A percentile compares a stretch with the other conserved stretches of the same genome.
These are phyloP conservation scores for Callospermophilus lateralis DNA, from an alignment of 2,113 vertebrate species.

Conservation along the genomic window DNA sequence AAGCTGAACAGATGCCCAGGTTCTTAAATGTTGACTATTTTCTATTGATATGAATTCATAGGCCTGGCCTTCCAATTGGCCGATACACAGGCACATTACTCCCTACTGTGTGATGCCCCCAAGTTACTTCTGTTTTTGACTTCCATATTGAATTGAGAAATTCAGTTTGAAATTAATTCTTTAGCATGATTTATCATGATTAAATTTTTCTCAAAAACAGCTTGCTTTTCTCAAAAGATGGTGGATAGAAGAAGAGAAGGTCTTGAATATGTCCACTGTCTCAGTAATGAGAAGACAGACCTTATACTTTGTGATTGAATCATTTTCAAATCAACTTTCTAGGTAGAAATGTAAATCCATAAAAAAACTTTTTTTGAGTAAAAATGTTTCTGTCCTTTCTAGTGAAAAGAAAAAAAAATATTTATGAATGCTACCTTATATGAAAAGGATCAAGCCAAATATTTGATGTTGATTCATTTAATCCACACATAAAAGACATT, in stretches of 20 bases:
- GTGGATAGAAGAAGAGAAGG: not conserved
- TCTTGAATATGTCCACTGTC: not conserved
- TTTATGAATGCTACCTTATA: not conserved
- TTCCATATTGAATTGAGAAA: not conserved
- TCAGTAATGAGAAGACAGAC: not conserved
- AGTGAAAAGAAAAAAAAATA: not conserved
- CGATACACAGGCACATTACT: rapidly evolving
- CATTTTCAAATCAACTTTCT: not conserved
- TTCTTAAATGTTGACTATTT: not conserved
- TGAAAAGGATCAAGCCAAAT: not conserved
- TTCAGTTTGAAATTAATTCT: not conserved
- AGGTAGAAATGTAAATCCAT: not conserved
- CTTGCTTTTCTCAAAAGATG: not conserved
- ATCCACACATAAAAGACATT: not conserved
- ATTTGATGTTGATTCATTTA: not conserved
- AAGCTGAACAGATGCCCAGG: not conserved
- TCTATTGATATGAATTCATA: not conserved
- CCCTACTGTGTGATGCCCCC: not conserved
- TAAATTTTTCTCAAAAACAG: not conserved
- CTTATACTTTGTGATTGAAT: not conserved
- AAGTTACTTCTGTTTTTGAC: not conserved
- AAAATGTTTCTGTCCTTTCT: not conserved
- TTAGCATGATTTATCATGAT: not conserved
- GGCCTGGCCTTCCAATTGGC: not conserved
- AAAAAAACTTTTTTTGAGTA: no score